Percentiles rank a stretch among this genome's conserved stretches.
Evolutionary conservation across 2,888 invertebrate species (phyloP).

Genomic region (Apodemia hepburni): DNA sequence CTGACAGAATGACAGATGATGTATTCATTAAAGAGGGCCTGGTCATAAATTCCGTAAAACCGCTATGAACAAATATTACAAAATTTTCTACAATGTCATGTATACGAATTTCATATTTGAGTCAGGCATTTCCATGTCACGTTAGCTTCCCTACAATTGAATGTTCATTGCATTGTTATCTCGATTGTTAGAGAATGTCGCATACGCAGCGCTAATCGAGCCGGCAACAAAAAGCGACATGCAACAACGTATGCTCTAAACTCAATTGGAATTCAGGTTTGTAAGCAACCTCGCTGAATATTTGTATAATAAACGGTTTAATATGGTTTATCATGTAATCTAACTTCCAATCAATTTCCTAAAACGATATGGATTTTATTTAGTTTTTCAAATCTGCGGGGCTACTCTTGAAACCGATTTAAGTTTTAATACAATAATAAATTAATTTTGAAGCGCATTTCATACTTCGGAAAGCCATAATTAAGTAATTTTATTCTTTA

Average conservation of each 20-base stretch:
- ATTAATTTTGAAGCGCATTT: too few relatives aligned
- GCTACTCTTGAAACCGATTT: too few relatives aligned
- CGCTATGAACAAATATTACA: background rate
- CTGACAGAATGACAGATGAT: too few relatives aligned
- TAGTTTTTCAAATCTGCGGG: too few relatives aligned
- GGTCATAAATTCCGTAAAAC: background rate
- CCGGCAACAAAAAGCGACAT: conserved; percentile 7
- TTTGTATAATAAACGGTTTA: background rate
- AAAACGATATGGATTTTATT: background rate
- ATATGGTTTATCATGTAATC: background rate
- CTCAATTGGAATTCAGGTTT: conserved; percentile 8
- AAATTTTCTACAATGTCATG: background rate
- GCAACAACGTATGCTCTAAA: background rate
- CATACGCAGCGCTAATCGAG: background rate
- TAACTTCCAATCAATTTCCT: background rate
- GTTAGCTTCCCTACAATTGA: background rate
- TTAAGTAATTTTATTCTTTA: too few relatives aligned
- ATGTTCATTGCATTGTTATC: conserved; percentile 6
- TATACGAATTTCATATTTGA: background rate
- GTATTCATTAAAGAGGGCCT: too few relatives aligned
- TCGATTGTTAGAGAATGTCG: conserved; percentile 5
- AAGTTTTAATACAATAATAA: too few relatives aligned
- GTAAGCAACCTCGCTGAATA: background rate
- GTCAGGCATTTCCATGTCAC: background rate
- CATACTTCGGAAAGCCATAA: too few relatives aligned